Conservation (phyloP, 2,797 vertebrate species). For the Pantherophis vulpinus region DNA sequence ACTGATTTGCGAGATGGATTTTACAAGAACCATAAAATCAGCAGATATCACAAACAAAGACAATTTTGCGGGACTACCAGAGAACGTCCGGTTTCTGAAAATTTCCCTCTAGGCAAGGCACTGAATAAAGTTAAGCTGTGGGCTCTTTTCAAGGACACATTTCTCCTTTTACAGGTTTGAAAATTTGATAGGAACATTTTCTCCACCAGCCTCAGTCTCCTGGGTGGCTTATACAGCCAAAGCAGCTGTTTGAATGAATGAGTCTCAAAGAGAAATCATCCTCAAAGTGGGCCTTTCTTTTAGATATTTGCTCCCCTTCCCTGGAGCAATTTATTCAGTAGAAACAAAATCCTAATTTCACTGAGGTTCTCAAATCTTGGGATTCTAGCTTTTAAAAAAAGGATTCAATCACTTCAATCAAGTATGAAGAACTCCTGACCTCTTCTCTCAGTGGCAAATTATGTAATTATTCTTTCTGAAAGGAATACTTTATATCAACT, state of each 20-base stretch:
- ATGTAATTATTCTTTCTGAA: background rate
- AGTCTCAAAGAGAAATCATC: constrained; percentile 12
- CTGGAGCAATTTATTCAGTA: background rate
- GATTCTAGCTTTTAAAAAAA: background rate
- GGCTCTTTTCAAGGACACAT: background rate
- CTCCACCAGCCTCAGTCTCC: background rate
- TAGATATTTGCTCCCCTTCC: constrained; percentile 33
- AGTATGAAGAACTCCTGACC: background rate
- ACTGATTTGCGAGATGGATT: background rate
- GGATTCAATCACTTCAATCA: background rate
- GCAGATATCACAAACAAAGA: background rate
- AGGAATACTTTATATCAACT: background rate
- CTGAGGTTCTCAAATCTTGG: background rate
- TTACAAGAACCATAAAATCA: constrained; percentile 4
- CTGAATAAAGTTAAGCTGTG: background rate
- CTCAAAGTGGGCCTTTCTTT: constrained; percentile 1
- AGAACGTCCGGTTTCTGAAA: background rate
- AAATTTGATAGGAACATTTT: background rate
- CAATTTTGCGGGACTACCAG: constrained; percentile 9
- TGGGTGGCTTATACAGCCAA: background rate
- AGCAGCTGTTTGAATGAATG: constrained; percentile 30
- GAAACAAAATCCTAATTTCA: background rate
- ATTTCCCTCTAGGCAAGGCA: constrained; percentile 1
- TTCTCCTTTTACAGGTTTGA: constrained; percentile 18
- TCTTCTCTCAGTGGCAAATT: background rate